Percentiles rank a stretch among this genome's conserved stretches.
phyloP scores from a whole-genome alignment of 1,140 invertebrate species.

The Papilio dardanus region DNA sequence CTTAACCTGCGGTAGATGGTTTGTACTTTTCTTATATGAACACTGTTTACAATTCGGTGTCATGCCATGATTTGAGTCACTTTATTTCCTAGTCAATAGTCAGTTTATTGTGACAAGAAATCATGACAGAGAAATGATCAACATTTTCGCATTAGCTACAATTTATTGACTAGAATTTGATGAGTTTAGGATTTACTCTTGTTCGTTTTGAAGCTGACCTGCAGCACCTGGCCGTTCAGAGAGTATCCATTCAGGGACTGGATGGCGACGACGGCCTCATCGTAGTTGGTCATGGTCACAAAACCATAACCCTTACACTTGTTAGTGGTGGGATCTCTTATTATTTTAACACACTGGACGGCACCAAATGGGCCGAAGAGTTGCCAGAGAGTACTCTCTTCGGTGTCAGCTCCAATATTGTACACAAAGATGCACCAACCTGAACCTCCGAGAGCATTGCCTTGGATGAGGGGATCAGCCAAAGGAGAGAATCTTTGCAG shows the following conservation, averaged over 20 bases:
- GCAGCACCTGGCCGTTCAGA: conserved; percentile 92
- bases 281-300: conserved; percentile 97
- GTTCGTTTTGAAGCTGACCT: conserved; percentile 95
- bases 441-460: conserved; percentile 88
- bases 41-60: conserved; percentile 60
- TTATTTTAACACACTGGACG: conserved; percentile 95
- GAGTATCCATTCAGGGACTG: conserved; percentile 95
- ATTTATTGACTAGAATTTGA: conserved; percentile 80
- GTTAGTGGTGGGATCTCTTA: conserved; percentile 93
- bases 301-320: conserved; percentile 97
- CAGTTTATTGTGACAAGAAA: conserved; percentile 63
- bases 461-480: conserved; percentile 90
- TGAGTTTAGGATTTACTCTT: conserved; percentile 85
- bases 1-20: conserved; percentile 53
- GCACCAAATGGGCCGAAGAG: conserved; percentile 96
- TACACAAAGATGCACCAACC: conserved; percentile 97
- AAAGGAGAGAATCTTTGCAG: conserved; percentile 93
- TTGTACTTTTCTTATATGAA: conserved; percentile 71
- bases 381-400: conserved; percentile 95
- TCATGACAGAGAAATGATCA: conserved; percentile 78
- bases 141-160: conserved; percentile 81
- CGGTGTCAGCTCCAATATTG: conserved; percentile 95
- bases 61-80: conserved; percentile 72
- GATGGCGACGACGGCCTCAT: conserved; percentile 94
- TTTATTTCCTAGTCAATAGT: conserved; percentile 60